These are phyloP conservation scores for Austrofundulus limnaeus DNA, from an alignment of 2,113 vertebrate genomes.

Conservation along the genomic window DNA sequence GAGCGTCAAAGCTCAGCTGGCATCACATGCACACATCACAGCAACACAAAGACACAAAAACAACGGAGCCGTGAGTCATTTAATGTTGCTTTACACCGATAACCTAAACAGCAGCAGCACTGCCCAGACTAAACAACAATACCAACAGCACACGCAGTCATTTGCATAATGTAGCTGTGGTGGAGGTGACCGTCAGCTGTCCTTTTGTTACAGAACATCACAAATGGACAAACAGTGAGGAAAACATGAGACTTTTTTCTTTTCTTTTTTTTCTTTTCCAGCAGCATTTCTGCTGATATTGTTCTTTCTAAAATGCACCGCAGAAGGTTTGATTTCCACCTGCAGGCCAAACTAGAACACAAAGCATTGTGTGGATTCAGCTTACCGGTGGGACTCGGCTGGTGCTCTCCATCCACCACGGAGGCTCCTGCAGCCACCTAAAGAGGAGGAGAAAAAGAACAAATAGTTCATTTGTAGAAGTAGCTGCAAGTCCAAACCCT, in stretches of 20 bases:
- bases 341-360: slow-evolving; percentile 68
- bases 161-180: slow-evolving; percentile 17
- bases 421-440: slow-evolving; percentile 25
- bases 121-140: slow-evolving; percentile 36
- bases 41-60: slow-evolving; percentile 33
- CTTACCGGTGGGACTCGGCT: slow-evolving; percentile 38
- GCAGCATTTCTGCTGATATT: slow-evolving; percentile 9
- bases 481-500: background rate
- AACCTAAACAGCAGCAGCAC: slow-evolving; percentile 47
- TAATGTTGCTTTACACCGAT: slow-evolving; percentile 14
- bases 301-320: slow-evolving; percentile 27
- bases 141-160: slow-evolving; percentile 6
- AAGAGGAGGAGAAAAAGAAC: slow-evolving; percentile 4
- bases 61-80: slow-evolving; percentile 35
- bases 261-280: no score
- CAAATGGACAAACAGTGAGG: slow-evolving; percentile 25
- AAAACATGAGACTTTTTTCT: background rate
- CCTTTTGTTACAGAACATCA: slow-evolving; percentile 30
- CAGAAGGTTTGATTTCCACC: slow-evolving; percentile 65
- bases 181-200: slow-evolving; percentile 23
- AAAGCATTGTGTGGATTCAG: slow-evolving; percentile 36
- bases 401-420: slow-evolving; percentile 19
- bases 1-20: slow-evolving; percentile 30
- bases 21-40: slow-evolving; percentile 36
- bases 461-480: background rate